A percentile compares a stretch with the other conserved stretches of the same genome.
Evolutionary conservation across 2,888 invertebrate species (phyloP).

Genomic region (Merodon equestris): DNA sequence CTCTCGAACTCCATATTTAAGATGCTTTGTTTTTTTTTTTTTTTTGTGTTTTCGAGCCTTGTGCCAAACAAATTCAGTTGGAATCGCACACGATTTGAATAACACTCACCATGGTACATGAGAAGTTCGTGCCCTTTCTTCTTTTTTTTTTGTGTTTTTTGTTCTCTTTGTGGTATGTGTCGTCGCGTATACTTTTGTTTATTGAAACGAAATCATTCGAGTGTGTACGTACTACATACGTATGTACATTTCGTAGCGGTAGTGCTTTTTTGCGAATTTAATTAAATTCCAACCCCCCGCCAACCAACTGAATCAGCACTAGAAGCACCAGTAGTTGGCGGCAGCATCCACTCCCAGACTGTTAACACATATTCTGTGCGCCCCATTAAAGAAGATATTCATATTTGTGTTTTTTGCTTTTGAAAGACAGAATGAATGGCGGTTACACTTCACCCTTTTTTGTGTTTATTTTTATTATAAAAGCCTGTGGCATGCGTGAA

Average conservation of each 20-base stretch:
- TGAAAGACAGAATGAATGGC: conserved; percentile 5
- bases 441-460: conserved; percentile 13
- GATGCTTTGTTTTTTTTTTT: no score
- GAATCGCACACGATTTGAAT: conserved; percentile 17
- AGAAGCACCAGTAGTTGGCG: no score
- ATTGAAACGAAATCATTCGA: no score
- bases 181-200: no score
- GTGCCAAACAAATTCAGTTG: conserved; percentile 3
- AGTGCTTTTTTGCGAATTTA: conserved; percentile 38
- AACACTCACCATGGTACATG: neutral
- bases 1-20: neutral
- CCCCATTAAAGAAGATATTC: conserved; percentile 43
- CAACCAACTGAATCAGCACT: no score
- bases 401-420: conserved; percentile 22
- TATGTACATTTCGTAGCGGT: conserved; percentile 2
- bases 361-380: conserved; percentile 39
- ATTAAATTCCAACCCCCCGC: conserved; percentile 33
- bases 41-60: neutral
- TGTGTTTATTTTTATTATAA: no score
- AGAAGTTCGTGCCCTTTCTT: conserved; percentile 11
- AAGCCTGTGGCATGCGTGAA: no score
- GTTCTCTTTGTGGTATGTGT: no score
- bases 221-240: no score
- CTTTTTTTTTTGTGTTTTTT: neutral
- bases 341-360: conserved; percentile 1